phyloP scores from a whole-genome alignment of 92 coral and sea anemone genomes.

The Porites lobata region DNA sequence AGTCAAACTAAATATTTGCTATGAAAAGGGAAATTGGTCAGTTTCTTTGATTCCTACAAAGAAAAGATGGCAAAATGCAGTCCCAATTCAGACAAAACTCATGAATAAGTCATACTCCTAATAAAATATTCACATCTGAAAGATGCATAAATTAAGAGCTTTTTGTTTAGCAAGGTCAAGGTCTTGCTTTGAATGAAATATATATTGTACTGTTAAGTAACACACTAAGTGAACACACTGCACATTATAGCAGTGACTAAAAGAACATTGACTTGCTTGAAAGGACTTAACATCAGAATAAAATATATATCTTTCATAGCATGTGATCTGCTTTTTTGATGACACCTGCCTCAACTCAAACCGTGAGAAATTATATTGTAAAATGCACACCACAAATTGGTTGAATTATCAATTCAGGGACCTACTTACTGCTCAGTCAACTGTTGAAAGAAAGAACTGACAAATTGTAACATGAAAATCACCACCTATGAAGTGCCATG shows the following conservation, averaged over 20 bases:
- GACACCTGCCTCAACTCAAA: background rate
- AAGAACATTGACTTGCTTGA: background rate
- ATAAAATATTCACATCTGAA: slow-evolving; percentile 3
- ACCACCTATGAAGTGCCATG: too few species aligned
- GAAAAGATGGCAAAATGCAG: background rate
- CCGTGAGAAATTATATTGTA: background rate
- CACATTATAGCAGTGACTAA: background rate
- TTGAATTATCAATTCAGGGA: background rate
- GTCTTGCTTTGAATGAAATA: background rate
- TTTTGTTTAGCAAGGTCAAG: slow-evolving; percentile 34
- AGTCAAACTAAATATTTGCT: background rate
- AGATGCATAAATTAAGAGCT: slow-evolving; percentile 2
- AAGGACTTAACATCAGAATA: background rate
- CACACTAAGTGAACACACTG: too few species aligned
- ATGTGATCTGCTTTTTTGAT: background rate
- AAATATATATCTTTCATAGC: background rate
- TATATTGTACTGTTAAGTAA: background rate
- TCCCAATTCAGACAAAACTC: slow-evolving; percentile 71
- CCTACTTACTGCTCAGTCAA: too few species aligned
- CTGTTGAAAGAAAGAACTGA: too few species aligned
- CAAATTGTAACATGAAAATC: too few species aligned
- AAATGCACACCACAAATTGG: background rate
- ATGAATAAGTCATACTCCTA: slow-evolving; percentile 68
- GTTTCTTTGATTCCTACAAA: background rate
- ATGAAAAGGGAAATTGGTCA: background rate